Conservation (phyloP, 2,113 vertebrate genomes). For the Menura novaehollandiae region DNA sequence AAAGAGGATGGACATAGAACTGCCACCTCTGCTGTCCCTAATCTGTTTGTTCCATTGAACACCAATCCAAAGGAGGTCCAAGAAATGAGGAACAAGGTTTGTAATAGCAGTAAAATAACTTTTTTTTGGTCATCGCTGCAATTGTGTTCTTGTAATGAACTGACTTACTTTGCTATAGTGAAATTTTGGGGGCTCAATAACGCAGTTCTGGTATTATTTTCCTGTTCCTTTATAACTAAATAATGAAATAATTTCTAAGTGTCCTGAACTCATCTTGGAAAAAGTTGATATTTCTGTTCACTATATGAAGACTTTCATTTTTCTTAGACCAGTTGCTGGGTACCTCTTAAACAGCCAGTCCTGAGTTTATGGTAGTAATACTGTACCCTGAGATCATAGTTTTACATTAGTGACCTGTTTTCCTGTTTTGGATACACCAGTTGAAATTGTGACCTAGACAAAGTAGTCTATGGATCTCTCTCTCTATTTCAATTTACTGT, state of each 20-base stretch:
- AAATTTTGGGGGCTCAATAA: background rate
- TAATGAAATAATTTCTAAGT: background rate
- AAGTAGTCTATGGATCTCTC: background rate
- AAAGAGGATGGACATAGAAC: conserved; percentile 93
- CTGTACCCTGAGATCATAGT: background rate
- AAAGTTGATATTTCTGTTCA: background rate
- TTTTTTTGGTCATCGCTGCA: background rate
- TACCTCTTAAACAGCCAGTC: background rate
- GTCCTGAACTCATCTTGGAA: background rate
- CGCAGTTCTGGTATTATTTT: background rate
- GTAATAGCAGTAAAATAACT: background rate
- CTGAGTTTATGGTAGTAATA: background rate
- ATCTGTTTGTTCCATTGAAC: conserved; percentile 98
- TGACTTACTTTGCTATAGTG: background rate
- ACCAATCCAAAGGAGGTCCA: conserved; percentile 97
- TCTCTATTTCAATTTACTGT: background rate
- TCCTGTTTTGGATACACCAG: background rate
- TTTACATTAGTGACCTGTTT: background rate
- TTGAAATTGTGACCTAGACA: background rate
- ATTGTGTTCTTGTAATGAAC: background rate
- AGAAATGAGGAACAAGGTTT: conserved; percentile 99
- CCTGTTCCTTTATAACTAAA: background rate
- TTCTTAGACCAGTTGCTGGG: background rate
- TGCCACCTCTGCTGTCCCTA: conserved; percentile 87
- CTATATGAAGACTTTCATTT: background rate